Evolutionary conservation across 1,140 invertebrate species (phyloP).

Genomic region (Neodiprion lecontei): DNA sequence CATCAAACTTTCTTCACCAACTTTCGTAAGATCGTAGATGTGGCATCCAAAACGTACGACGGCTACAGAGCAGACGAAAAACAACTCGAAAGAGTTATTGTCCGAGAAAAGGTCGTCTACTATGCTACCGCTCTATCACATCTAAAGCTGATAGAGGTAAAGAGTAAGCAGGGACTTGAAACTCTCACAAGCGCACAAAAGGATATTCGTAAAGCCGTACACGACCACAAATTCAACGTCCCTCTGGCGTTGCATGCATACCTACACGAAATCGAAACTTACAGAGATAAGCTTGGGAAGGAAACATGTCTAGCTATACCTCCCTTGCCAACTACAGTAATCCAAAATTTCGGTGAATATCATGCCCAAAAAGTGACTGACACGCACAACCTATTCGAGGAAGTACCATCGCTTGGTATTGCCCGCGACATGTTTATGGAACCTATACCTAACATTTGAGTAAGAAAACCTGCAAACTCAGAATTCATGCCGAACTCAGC

Average conservation of each 20-base stretch:
- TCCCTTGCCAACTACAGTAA: conserved; percentile 27
- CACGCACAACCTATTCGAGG: conserved; percentile 41
- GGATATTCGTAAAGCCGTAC: conserved; percentile 21
- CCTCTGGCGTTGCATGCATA: conserved; percentile 33
- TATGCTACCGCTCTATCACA: conserved; percentile 27
- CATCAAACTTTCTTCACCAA: conserved; percentile 24
- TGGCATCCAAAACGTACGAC: conserved; percentile 25
- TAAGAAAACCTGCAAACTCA: conserved; percentile 23
- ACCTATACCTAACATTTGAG: conserved; percentile 31
- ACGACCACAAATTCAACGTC: conserved; percentile 33
- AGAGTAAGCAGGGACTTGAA: conserved; percentile 29
- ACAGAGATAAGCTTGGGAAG: conserved; percentile 35
- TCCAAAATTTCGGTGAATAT: conserved; percentile 35
- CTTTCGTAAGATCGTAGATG: conserved; percentile 19
- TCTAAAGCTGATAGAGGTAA: conserved; percentile 27
- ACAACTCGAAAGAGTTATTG: conserved; percentile 23
- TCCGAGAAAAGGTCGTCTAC: conserved; percentile 25
- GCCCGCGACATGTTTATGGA: conserved; percentile 39
- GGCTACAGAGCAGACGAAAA: conserved; percentile 20
- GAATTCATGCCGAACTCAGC: conserved; percentile 28
- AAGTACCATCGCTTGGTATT: conserved; percentile 39
- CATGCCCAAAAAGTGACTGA: conserved; percentile 31
- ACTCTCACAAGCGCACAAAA: conserved; percentile 21
- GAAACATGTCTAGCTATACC: conserved; percentile 31
- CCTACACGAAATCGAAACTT: conserved; percentile 32